Evolutionary conservation across 2,888 invertebrate species (phyloP).

Genomic region (Lissonota sp.): DNA sequence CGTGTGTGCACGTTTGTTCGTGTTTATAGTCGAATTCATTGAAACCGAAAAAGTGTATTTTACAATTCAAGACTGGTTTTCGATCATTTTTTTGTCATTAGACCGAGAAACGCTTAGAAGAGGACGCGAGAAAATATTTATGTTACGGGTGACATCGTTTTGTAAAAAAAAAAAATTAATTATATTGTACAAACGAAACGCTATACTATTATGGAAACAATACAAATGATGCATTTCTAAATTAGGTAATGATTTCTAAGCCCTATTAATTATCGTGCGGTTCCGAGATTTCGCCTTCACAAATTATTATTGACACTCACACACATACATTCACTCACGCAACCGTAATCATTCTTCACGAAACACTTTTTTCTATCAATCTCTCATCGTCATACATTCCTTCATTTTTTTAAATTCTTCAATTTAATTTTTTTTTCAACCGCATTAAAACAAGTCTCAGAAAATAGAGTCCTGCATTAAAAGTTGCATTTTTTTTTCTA

Average conservation of each 20-base stretch:
- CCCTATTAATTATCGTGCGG: constrained; percentile 53
- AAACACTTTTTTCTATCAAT: too few species aligned
- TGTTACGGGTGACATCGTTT: constrained; percentile 66
- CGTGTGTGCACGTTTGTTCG: constrained; percentile 1
- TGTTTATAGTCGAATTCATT: background rate
- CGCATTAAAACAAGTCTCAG: too few species aligned
- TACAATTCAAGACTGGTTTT: constrained; percentile 60
- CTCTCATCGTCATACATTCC: too few species aligned
- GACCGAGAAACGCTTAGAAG: background rate
- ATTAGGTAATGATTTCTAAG: constrained; percentile 62
- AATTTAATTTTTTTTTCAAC: too few species aligned
- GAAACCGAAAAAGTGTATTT: background rate
- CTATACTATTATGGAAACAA: constrained; percentile 65
- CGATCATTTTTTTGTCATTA: constrained; percentile 51
- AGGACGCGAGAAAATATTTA: constrained; percentile 40
- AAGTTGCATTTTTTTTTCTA: too few species aligned
- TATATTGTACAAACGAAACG: constrained; percentile 46
- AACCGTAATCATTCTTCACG: background rate
- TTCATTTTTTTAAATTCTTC: too few species aligned
- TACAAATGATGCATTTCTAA: constrained; percentile 66
- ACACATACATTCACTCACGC: background rate
- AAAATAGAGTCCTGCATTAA: too few species aligned
- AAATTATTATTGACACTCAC: constrained; percentile 35
- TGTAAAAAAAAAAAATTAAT: constrained; percentile 49
- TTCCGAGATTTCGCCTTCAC: constrained; percentile 17